Evolutionary conservation across 2,797 vertebrate genomes (phyloP).

Genomic region (Cyclopterus lumpus): DNA sequence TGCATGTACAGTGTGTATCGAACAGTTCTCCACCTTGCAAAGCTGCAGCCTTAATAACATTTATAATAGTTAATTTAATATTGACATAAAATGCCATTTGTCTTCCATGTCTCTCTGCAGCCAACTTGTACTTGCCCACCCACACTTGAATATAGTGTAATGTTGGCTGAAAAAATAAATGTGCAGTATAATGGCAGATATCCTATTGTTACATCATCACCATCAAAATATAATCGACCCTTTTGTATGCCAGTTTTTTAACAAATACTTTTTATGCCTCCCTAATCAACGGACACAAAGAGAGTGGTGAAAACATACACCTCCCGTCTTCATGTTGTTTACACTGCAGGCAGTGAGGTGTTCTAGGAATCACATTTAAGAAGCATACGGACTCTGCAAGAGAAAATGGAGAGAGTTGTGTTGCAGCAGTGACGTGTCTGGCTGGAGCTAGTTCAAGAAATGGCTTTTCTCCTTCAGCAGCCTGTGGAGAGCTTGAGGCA

Average conservation of each 20-base stretch:
- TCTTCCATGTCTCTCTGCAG: constrained; percentile 19
- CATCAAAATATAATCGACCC: constrained; percentile 4
- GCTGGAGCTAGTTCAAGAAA: constrained; percentile 41
- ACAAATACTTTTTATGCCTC: background rate
- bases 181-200: constrained; percentile 18
- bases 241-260: background rate
- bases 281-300: constrained; percentile 8
- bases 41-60: constrained; percentile 14
- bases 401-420: constrained; percentile 33
- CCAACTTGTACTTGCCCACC: constrained; percentile 30
- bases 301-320: constrained; percentile 3
- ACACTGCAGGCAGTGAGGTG: background rate
- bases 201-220: constrained; percentile 13
- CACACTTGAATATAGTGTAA: constrained; percentile 22
- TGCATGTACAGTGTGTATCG: constrained; percentile 15
- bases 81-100: constrained; percentile 25
- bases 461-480: constrained; percentile 36
- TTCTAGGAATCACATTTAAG: constrained; percentile 26
- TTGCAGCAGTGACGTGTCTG: constrained; percentile 12
- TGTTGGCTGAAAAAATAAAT: constrained; percentile 19
- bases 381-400: background rate
- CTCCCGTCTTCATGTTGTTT: background rate
- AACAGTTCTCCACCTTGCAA: constrained; percentile 26
- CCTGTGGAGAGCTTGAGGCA: constrained; percentile 43
- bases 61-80: constrained; percentile 23